phyloP scores from a whole-genome alignment of 2,797 vertebrate genomes.

The Enteromius afrohamiltoni region DNA sequence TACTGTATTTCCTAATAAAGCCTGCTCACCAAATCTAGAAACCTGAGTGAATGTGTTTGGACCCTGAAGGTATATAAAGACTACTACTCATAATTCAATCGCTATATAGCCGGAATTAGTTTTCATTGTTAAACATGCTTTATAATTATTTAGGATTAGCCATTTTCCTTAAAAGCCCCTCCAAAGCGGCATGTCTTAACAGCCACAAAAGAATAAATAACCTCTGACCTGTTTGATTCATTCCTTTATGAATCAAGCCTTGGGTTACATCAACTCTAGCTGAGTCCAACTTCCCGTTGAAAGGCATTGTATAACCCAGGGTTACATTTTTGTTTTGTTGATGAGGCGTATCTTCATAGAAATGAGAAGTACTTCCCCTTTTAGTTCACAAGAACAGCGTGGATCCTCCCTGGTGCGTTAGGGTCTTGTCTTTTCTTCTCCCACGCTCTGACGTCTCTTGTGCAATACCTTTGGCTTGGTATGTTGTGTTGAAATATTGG shows the following conservation, averaged over 20 bases:
- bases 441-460: slow-evolving; percentile 39
- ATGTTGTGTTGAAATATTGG: slow-evolving; percentile 49
- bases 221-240: slow-evolving; percentile 23
- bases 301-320: neutral
- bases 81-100: neutral
- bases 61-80: neutral
- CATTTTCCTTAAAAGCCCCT: slow-evolving; percentile 18
- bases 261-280: neutral
- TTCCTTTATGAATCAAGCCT: slow-evolving; percentile 24
- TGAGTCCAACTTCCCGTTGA: neutral
- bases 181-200: slow-evolving; percentile 18
- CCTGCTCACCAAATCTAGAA: neutral
- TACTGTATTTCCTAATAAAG: neutral
- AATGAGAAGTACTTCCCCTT: slow-evolving; percentile 30
- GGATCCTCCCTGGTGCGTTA: neutral
- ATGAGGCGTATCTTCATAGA: slow-evolving; percentile 29
- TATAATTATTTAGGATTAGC: neutral
- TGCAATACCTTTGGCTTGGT: slow-evolving; percentile 49
- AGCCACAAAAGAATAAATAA: slow-evolving; percentile 7
- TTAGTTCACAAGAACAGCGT: slow-evolving; percentile 10
- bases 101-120: neutral
- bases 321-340: neutral
- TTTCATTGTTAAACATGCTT: neutral
- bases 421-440: slow-evolving; percentile 16
- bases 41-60: neutral